These are phyloP conservation scores for Xiphorhynchus elegans DNA, from an alignment of 2,113 vertebrate genomes.

Conservation along the genomic window DNA sequence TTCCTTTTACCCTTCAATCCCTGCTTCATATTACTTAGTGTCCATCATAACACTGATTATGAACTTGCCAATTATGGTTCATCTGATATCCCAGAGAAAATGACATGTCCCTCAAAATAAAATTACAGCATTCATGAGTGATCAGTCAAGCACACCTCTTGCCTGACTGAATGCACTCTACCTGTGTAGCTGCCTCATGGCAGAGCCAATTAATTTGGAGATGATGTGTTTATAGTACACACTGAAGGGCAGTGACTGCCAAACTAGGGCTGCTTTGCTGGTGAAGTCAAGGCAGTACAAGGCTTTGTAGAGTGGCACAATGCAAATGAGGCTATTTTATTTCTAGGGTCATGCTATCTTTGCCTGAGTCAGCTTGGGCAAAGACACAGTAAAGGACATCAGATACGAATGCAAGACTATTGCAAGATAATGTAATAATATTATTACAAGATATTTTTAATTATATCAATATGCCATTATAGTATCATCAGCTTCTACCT, in stretches of 20 bases:
- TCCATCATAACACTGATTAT: neutral
- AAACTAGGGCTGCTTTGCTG: neutral
- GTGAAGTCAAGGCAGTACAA: neutral
- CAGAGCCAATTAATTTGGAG: neutral
- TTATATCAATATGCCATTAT: neutral
- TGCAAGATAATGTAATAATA: neutral
- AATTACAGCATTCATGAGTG: neutral
- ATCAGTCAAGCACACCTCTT: neutral
- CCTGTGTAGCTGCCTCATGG: neutral
- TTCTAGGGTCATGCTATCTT: neutral
- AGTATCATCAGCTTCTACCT: neutral
- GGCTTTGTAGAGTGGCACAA: neutral
- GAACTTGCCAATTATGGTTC: neutral
- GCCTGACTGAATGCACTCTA: neutral
- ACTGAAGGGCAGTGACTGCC: neutral
- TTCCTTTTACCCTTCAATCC: neutral
- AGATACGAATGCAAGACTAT: neutral
- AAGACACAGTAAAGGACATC: neutral
- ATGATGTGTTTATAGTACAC: neutral
- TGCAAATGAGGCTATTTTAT: neutral
- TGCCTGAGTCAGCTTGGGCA: neutral
- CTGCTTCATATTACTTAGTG: neutral
- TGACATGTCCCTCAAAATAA: neutral
- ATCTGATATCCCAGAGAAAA: neutral
- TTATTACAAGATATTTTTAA: neutral